Evolutionary conservation across 2,113 vertebrate species (phyloP).

Genomic region (Gallinago jamesoni): DNA sequence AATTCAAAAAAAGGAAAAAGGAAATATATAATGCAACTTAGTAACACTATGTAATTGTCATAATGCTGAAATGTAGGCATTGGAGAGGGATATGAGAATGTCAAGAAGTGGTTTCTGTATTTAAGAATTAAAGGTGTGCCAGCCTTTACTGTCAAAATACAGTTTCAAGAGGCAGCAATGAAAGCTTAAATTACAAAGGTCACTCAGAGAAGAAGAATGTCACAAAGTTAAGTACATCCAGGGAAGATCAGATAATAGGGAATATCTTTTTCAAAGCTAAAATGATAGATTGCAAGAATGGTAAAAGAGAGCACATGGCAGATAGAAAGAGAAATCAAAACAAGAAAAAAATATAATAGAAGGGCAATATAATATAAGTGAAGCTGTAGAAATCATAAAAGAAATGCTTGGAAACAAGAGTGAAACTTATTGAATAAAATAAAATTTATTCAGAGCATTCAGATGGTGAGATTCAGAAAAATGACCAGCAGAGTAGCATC

Average conservation of each 20-base stretch:
- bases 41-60: neutral
- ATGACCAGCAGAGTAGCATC: conserved; percentile 64
- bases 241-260: conserved; percentile 75
- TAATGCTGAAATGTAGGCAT: neutral
- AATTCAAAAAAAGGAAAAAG: conserved; percentile 18
- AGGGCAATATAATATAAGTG: conserved; percentile 69
- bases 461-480: conserved; percentile 74
- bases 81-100: neutral
- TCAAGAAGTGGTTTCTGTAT: conserved; percentile 2
- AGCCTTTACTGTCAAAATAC: conserved; percentile 65
- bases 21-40: neutral
- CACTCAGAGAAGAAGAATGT: conserved; percentile 74
- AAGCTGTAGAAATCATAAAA: conserved; percentile 69
- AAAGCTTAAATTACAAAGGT: conserved; percentile 81
- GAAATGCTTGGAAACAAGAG: conserved; percentile 66
- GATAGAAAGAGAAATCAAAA: conserved; percentile 69
- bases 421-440: conserved; percentile 77
- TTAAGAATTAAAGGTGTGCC: conserved; percentile 68
- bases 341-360: conserved; percentile 62
- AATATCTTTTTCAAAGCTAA: conserved; percentile 68
- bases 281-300: conserved; percentile 68
- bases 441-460: conserved; percentile 77
- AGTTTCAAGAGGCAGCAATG: conserved; percentile 52
- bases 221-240: conserved; percentile 77
- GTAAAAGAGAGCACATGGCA: conserved; percentile 39